phyloP scores from a whole-genome alignment of 1,140 invertebrate genomes.

The Lordiphosa clarofinis region DNA sequence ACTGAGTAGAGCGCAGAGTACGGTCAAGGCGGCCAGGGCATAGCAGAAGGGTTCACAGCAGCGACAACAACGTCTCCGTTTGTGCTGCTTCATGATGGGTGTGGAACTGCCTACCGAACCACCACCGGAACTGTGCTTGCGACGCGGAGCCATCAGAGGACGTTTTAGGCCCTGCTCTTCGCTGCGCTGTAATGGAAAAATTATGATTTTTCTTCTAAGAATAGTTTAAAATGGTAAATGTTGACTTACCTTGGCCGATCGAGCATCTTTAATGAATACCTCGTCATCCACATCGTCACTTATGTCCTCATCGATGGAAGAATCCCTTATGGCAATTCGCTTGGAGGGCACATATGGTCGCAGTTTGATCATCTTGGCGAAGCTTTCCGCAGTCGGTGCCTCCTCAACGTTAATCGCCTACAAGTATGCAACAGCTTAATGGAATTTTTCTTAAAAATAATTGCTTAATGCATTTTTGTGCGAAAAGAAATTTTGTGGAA shows the following conservation, averaged over 20 bases:
- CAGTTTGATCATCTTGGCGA: constrained; percentile 72
- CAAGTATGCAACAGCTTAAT: constrained; percentile 13
- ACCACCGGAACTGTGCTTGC: constrained; percentile 78
- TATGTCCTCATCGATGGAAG: constrained; percentile 76
- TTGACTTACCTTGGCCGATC: constrained; percentile 79
- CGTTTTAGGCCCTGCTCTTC: constrained; percentile 86
- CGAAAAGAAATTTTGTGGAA: constrained; percentile 11
- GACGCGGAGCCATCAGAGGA: constrained; percentile 87
- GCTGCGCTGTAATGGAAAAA: constrained; percentile 81
- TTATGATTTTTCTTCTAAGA: too few species aligned
- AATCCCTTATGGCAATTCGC: constrained; percentile 76
- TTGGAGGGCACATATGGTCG: constrained; percentile 79
- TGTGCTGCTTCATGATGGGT: constrained; percentile 80
- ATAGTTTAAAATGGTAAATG: too few species aligned
- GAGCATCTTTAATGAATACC: constrained; percentile 88
- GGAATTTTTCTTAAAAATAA: neutral
- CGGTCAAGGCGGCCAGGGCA: constrained; percentile 82
- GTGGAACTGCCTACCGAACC: constrained; percentile 32
- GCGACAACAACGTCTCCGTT: constrained; percentile 80
- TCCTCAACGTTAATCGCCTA: constrained; percentile 9
- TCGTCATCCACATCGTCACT: constrained; percentile 87
- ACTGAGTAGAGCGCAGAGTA: constrained; percentile 82
- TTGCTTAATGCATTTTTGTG: constrained; percentile 34
- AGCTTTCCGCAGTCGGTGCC: neutral
- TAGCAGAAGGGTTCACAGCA: constrained; percentile 84